A percentile compares a stretch with the other conserved stretches of the same genome.
These are phyloP conservation scores for Harpalus rubripes DNA, from an alignment of 2,888 invertebrate genomes.

Conservation along the genomic window DNA sequence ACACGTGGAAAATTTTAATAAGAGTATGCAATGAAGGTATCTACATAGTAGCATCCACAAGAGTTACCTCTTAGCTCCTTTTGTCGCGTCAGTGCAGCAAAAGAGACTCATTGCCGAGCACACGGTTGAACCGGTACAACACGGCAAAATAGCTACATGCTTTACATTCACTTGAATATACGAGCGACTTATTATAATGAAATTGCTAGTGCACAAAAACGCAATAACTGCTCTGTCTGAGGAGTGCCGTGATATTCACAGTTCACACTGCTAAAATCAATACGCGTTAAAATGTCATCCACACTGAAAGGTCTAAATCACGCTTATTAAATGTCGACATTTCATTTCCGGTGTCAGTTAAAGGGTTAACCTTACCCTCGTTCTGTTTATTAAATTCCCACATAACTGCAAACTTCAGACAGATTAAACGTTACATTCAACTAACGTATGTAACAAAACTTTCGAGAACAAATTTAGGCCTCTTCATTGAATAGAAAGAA, in stretches of 20 bases:
- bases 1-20: not conserved
- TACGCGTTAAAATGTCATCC: conserved; percentile 38
- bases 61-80: not conserved
- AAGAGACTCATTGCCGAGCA: not conserved
- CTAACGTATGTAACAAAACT: too few relatives aligned
- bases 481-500: too few relatives aligned
- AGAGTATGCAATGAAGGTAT: not conserved
- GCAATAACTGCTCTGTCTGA: conserved; percentile 21
- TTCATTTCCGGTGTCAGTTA: conserved; percentile 48
- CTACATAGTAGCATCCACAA: not conserved
- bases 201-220: conserved; percentile 33
- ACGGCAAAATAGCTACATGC: not conserved
- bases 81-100: not conserved
- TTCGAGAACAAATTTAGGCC: too few relatives aligned
- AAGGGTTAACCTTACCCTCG: conserved; percentile 29
- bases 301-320: conserved; percentile 32
- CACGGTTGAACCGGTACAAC: not conserved
- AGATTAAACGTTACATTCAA: conserved; percentile 15
- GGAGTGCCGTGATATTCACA: conserved; percentile 5
- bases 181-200: conserved; percentile 24
- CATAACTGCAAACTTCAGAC: conserved; percentile 24
- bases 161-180: not conserved
- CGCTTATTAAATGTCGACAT: conserved; percentile 47
- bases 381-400: conserved; percentile 40
- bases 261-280: conserved; percentile 40